Conservation (phyloP, 2,113 vertebrate genomes). For the Centropristis striata region DNA sequence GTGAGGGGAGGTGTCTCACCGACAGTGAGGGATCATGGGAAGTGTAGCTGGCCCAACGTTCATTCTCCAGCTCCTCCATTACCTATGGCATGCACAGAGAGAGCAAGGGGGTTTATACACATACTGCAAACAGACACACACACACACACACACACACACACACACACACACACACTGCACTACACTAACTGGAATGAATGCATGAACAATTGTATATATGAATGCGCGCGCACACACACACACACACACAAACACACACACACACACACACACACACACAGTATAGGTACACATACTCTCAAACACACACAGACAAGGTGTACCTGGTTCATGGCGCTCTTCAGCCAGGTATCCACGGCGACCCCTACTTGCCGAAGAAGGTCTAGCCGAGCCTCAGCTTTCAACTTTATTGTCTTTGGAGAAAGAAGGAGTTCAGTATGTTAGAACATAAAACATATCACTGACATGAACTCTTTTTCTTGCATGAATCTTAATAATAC, state of each 20-base stretch:
- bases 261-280: neutral
- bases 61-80: conserved; percentile 98
- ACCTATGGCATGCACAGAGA: conserved; percentile 91
- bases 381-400: conserved; percentile 95
- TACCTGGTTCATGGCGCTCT: conserved; percentile 97
- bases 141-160: conserved; percentile 4
- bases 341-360: conserved; percentile 96
- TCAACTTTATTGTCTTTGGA: conserved; percentile 93
- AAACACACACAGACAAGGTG: conserved; percentile 16
- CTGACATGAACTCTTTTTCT: neutral
- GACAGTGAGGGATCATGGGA: conserved; percentile 92
- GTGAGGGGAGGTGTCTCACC: conserved; percentile 85
- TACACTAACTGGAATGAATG: conserved; percentile 8
- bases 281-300: neutral
- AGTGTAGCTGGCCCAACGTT: conserved; percentile 93
- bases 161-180: conserved; percentile 6
- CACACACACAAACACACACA: neutral
- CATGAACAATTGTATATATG: conserved; percentile 1
- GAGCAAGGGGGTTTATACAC: conserved; percentile 43
- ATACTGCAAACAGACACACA: conserved; percentile 19
- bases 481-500: neutral
- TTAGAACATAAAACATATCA: neutral
- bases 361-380: conserved; percentile 97
- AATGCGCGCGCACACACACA: too few species aligned
- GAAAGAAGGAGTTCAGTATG: neutral